Base-by-base conservation (phyloP, 2,113 vertebrate species). In the Semnopithecus entellus region DNA sequence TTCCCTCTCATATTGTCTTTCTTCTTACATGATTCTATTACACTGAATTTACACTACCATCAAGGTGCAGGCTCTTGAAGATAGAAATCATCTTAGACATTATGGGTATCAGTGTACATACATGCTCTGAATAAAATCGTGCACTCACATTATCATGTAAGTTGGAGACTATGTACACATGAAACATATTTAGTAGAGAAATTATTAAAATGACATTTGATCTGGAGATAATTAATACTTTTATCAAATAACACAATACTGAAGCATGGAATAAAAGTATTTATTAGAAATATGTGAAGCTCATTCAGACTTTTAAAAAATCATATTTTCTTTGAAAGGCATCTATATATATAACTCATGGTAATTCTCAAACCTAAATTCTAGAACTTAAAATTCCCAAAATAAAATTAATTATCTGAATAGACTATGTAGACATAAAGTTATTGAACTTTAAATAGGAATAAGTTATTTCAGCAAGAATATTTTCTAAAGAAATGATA, bases 401-500 rank as follows among this genome's bases (percentile, higher is more conserved):
- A 64, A 55, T 75, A 90, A 83, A 92, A 93, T 78, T 82, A 70
- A 84, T 72, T 16, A 91, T 52, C 10, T 50, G 9, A 91, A 86
- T 81, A 94, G 7, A 85, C 93, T 76, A 80, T 14, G 94, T 88
- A 95, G 81, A 55, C 78, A 97, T 94, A 94, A 81, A 98, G 96
- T 91, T 88, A 90, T 68, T 97, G 93, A 92, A 72, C 57, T 92
- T 98, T 84, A 80, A 30, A 38, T 8, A 94, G 70, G 59, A 78
- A 88, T 59, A 35, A 93, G 30, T 90, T 16, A 79, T 73, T 91
- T 83, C 27, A 52, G 35, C 13, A 89, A 64, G 17, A 64, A 13
- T 76, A 57, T 91, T 95, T 94, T 87, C n/a, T 57, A 55, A 96
- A 20, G 8, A 8, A 90, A 88, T 40, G 23, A 88, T 80, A 18